Conservation (phyloP, 2,797 vertebrate genomes). For the Acrocephalus scirpaceus region DNA sequence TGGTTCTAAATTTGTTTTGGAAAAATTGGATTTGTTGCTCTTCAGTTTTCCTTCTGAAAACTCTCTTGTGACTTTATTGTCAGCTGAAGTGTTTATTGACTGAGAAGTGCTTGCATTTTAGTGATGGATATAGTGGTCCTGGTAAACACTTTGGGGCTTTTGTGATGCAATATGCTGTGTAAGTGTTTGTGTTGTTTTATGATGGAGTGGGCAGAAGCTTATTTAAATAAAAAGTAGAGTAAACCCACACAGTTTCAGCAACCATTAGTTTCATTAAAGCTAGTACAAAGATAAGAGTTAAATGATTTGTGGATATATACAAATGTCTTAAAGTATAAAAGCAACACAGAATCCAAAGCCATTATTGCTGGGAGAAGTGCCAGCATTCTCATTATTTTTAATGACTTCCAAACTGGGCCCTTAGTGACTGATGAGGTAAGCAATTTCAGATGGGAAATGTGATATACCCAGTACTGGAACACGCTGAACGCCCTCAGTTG, state of each 20-base stretch:
- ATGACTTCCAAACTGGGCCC: conserved; percentile 29
- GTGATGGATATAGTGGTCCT: conserved; percentile 6
- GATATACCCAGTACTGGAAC: not conserved
- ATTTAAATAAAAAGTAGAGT: conserved; percentile 38
- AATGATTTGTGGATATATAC: conserved; percentile 31
- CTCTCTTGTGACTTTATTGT: conserved; percentile 45
- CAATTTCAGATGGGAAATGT: conserved; percentile 14
- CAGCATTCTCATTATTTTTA: conserved; percentile 48
- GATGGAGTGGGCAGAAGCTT: conserved; percentile 1
- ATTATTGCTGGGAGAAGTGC: conserved; percentile 46
- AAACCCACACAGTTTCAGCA: not conserved
- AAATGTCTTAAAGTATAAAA: conserved; percentile 25
- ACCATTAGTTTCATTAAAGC: conserved; percentile 31
- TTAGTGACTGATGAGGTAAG: conserved; percentile 25
- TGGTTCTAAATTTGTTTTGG: conserved; percentile 37
- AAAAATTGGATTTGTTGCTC: conserved; percentile 32
- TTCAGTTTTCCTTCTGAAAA: conserved; percentile 46
- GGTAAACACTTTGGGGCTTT: conserved; percentile 15
- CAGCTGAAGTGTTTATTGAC: conserved; percentile 52
- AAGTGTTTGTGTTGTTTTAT: conserved; percentile 22
- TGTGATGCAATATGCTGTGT: not conserved
- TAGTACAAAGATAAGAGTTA: not conserved
- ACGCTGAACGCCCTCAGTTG: not conserved
- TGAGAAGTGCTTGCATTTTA: conserved; percentile 31
- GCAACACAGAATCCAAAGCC: not conserved